phyloP scores from a whole-genome alignment of 2,888 invertebrate species.

The Zeuzera pyrina region DNA sequence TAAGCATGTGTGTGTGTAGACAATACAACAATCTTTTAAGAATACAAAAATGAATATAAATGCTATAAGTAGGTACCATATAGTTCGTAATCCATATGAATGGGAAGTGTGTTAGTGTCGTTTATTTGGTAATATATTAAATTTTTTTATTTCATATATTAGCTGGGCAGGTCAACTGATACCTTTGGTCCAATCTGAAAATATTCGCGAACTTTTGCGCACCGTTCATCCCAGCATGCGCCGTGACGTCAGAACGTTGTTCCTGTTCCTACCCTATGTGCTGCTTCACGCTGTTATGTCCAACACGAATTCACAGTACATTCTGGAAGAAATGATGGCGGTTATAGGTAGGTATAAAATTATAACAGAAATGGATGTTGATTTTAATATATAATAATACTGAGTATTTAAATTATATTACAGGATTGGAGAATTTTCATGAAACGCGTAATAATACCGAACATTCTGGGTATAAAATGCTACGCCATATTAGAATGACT shows the following conservation, averaged over 20 bases:
- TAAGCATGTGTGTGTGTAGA: too few species aligned
- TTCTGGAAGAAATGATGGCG: constrained; percentile 57
- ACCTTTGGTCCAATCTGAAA: constrained; percentile 72
- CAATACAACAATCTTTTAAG: too few species aligned
- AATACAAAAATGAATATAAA: too few species aligned
- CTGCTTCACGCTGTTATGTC: constrained; percentile 76
- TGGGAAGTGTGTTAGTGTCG: too few species aligned
- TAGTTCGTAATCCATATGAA: too few species aligned
- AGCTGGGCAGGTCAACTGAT: constrained; percentile 83
- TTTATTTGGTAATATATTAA: not conserved
- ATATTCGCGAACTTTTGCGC: constrained; percentile 74
- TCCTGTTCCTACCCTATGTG: constrained; percentile 83
- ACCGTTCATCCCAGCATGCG: constrained; percentile 84
- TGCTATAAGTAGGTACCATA: too few species aligned
- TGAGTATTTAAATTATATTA: constrained; percentile 1
- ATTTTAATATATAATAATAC: not conserved
- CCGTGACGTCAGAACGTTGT: constrained; percentile 79
- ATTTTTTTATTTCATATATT: constrained; percentile 10
- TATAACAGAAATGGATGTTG: not conserved
- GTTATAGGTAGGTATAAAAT: constrained; percentile 42
- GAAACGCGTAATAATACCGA: too few species aligned
- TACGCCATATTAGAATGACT: constrained; percentile 54
- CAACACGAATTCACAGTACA: constrained; percentile 46
- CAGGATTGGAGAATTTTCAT: constrained; percentile 46
- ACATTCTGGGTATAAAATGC: constrained; percentile 43